Percentiles rank a stretch among this genome's conserved stretches.
Conservation (phyloP, 2,113 vertebrate species). For the Indri indri region DNA sequence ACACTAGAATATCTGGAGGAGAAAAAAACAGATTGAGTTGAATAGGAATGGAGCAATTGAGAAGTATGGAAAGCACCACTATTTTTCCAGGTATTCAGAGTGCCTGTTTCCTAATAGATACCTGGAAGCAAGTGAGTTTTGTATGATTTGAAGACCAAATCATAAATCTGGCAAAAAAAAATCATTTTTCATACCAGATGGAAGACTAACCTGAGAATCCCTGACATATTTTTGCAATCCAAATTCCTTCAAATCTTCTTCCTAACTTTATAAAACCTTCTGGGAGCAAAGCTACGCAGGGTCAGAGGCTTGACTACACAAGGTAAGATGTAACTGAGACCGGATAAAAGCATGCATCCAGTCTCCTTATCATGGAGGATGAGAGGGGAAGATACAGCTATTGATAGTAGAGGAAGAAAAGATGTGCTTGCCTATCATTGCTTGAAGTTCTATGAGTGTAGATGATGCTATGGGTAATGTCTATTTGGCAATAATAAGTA, state of each 20-base stretch:
- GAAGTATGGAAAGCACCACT: background rate
- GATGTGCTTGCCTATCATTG: background rate
- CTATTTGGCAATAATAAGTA: background rate
- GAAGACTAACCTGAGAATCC: background rate
- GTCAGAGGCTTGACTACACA: background rate
- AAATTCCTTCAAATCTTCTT: background rate
- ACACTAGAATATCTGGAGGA: background rate
- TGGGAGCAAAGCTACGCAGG: background rate
- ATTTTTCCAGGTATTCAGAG: background rate
- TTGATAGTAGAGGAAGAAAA: background rate
- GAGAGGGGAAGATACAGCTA: background rate
- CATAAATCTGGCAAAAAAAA: background rate
- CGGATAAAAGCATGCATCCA: background rate
- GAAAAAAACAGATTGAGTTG: too few species aligned
- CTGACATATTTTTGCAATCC: background rate
- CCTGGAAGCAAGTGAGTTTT: background rate
- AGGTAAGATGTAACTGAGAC: too few species aligned
- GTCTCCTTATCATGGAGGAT: background rate
- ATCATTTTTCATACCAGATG: background rate
- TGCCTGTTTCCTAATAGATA: background rate
- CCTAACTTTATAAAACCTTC: background rate
- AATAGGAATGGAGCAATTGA: background rate
- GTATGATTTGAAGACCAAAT: background rate
- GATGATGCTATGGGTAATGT: background rate
- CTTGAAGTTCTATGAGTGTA: background rate